These are phyloP conservation scores for Lepidochitona cinerea DNA, from an alignment of 2,888 invertebrate genomes.

Conservation along the genomic window DNA sequence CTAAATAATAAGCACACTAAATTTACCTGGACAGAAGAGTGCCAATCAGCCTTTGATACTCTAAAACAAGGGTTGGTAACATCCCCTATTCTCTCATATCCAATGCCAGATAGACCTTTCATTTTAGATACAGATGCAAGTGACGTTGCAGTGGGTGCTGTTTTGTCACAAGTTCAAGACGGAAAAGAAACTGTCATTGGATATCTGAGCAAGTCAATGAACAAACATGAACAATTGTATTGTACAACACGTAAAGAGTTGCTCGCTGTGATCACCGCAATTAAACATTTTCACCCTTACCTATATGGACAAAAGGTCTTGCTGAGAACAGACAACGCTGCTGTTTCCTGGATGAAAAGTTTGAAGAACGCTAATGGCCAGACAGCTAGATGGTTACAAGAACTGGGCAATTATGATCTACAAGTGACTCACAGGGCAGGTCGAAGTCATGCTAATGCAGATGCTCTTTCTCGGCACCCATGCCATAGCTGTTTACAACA, in stretches of 20 bases:
- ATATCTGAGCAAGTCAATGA: slow-evolving; percentile 6
- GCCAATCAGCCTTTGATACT: slow-evolving; percentile 11
- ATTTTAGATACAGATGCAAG: slow-evolving; percentile 2
- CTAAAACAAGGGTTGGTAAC: too few species aligned
- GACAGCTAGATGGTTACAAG: neutral
- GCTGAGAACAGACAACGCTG: slow-evolving; percentile 9
- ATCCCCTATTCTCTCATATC: slow-evolving; percentile 20
- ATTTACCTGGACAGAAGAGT: slow-evolving; percentile 17
- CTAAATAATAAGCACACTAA: slow-evolving; percentile 4
- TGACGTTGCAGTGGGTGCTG: slow-evolving; percentile 11
- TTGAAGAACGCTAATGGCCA: neutral
- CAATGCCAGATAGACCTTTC: neutral
- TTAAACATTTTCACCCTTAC: slow-evolving; percentile 11
- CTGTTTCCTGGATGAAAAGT: neutral
- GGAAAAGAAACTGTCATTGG: slow-evolving; percentile 6
- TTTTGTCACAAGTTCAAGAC: slow-evolving; percentile 14
- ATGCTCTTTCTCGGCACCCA: neutral
- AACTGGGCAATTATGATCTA: neutral
- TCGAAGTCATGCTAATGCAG: neutral
- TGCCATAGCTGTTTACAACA: neutral
- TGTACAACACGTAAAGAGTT: slow-evolving; percentile 14
- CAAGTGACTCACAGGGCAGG: neutral
- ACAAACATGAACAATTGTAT: slow-evolving; percentile 5
- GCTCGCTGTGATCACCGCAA: neutral
- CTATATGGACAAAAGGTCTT: slow-evolving; percentile 1